Evolutionary conservation across 2,888 invertebrate genomes (phyloP), one percentile per base, ranked within the genome.

Genomic region (Lepetodrilus schrolli): DNA sequence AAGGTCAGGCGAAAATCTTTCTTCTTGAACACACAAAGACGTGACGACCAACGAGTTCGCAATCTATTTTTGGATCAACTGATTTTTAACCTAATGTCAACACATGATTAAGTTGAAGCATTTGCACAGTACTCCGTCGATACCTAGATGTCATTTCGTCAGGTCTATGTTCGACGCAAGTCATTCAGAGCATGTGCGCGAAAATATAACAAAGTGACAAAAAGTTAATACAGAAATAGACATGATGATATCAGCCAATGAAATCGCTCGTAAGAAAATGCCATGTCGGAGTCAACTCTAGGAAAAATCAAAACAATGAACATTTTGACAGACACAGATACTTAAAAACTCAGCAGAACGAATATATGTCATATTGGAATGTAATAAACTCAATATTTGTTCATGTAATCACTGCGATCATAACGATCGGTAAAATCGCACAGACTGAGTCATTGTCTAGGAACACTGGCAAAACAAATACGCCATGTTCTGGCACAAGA

Each of bases 191-290:
- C 36, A 50, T 49, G 36, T 36, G 49, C 36, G 26, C 47, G 70
- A 49, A 49, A 70, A n/a, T 34, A 5, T 49, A 21, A 50, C 30
- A 49, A 70, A 17, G 66, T 50, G 49, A 66, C 30, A 43, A 47
- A 50, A 74, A 71, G 38, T 71, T 34, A 66, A 26, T 65, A 66
- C 82, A 76, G 80, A 78, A 80, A 79, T 69, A 73, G 75, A 78
- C 78, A 78, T 72, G 76, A 74, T 75, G 73, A 51, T 68, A 74
- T 79, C 69, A 77, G 76, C 84, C 84, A 84, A 84, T 84, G 81
- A 83, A 74, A 81, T 51, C 30, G 34, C 76, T 73, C 78, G 80
- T 80, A 73, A 74, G 77, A 78, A 80, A 81, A 68, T 38, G 50
- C 47, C 68, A 47, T 68, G 68, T 68, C 68, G 43, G 68, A 47